These are phyloP conservation scores for Ferrisia virgata DNA, from an alignment of 2,888 invertebrate genomes.

Conservation along the genomic window DNA sequence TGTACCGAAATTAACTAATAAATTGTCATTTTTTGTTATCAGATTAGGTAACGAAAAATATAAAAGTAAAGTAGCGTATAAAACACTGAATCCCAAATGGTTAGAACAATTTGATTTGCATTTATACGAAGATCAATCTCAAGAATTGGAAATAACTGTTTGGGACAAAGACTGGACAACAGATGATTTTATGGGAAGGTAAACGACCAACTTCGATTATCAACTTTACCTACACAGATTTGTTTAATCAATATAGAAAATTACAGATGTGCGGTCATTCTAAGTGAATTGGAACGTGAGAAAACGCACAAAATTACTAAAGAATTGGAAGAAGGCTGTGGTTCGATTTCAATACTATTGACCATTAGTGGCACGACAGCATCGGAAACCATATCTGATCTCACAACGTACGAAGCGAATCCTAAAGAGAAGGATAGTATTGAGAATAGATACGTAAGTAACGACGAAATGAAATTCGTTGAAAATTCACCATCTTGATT, in stretches of 20 bases:
- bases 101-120: slow-evolving; percentile 96
- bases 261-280: slow-evolving; percentile 49
- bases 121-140: slow-evolving; percentile 89
- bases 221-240: not conserved
- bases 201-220: slow-evolving; percentile 48
- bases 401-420: slow-evolving; percentile 79
- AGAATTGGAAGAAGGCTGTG: slow-evolving; percentile 82
- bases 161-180: slow-evolving; percentile 86
- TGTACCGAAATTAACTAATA: not conserved
- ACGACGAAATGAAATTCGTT: no score
- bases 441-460: slow-evolving; percentile 68
- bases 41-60: slow-evolving; percentile 96
- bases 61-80: slow-evolving; percentile 86
- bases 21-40: slow-evolving; percentile 48
- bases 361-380: slow-evolving; percentile 95
- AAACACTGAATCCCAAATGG: slow-evolving; percentile 86
- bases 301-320: slow-evolving; percentile 87
- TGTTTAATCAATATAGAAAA: not conserved
- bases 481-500: not conserved
- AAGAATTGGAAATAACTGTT: slow-evolving; percentile 84
- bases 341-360: slow-evolving; percentile 75
- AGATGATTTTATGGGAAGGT: slow-evolving; percentile 84
- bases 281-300: slow-evolving; percentile 80
- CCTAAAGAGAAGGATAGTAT: slow-evolving; percentile 66
- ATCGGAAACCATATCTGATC: slow-evolving; percentile 86